Evolutionary conservation across 1,140 invertebrate genomes (phyloP).

Genomic region (Hycleus cichorii): DNA sequence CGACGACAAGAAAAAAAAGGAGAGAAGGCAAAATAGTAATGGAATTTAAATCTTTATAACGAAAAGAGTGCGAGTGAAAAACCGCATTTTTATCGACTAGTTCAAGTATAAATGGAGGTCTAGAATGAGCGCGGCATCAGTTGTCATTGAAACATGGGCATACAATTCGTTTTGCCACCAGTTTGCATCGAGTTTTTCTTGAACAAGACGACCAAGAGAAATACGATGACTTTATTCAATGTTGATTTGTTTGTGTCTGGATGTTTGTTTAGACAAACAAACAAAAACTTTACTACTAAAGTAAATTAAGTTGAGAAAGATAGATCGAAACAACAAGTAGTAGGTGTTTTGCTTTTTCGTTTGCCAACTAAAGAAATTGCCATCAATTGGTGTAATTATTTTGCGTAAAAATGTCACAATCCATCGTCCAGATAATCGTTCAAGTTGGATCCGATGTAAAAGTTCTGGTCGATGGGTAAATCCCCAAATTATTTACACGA

Average conservation of each 20-base stretch:
- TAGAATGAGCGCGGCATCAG: conserved; percentile 22
- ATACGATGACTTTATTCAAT: conserved; percentile 16
- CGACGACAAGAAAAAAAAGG: conserved; percentile 1
- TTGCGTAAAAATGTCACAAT: too few relatives aligned
- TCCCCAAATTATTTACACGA: too few relatives aligned
- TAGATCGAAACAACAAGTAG: too few relatives aligned
- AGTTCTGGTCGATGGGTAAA: too few relatives aligned
- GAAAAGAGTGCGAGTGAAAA: conserved; percentile 20
- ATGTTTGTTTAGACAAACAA: conserved; percentile 9
- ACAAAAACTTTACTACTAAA: conserved; percentile 13
- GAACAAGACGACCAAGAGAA: conserved; percentile 21
- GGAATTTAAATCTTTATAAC: conserved; percentile 22
- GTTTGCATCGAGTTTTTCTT: conserved; percentile 6
- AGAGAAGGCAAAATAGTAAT: too few relatives aligned
- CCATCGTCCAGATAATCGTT: too few relatives aligned
- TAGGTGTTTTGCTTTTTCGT: too few relatives aligned
- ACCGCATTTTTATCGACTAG: conserved; percentile 25
- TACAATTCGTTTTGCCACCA: conserved; percentile 26
- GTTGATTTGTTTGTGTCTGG: conserved; percentile 16
- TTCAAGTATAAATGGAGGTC: conserved; percentile 22
- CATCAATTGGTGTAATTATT: too few relatives aligned
- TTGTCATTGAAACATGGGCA: conserved; percentile 24
- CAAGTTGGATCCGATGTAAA: too few relatives aligned
- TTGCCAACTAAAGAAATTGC: too few relatives aligned
- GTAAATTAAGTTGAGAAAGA: conserved; percentile 1